Evolutionary conservation across 2,797 vertebrate species (phyloP).

Genomic region (Psittacula derbiana): DNA sequence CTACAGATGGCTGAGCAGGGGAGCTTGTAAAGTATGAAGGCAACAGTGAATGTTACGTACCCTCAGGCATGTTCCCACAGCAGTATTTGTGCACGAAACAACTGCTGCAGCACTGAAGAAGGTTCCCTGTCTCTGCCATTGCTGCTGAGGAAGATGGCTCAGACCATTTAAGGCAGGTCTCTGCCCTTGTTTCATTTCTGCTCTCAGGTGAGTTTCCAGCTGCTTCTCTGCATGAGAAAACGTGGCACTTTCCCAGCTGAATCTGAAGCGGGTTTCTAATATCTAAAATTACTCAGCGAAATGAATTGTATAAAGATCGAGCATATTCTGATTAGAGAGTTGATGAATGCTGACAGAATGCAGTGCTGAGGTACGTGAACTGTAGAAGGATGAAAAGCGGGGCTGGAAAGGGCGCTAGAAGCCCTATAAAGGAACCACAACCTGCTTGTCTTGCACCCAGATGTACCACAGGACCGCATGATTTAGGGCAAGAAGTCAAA

Average conservation of each 20-base stretch:
- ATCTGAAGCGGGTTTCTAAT: not conserved
- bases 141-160: not conserved
- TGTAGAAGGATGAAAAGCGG: not conserved
- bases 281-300: not conserved
- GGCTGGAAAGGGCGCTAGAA: not conserved
- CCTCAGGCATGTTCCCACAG: not conserved
- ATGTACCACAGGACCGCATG: not conserved
- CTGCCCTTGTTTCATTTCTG: not conserved
- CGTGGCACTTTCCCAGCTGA: not conserved
- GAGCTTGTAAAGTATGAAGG: not conserved
- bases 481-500: not conserved
- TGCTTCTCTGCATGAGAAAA: not conserved
- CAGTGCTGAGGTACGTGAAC: fast-evolving
- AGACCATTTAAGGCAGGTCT: not conserved
- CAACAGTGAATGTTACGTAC: not conserved
- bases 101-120: not conserved
- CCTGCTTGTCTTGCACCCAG: not conserved
- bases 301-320: not conserved
- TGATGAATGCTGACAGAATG: not conserved
- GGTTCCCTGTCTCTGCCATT: not conserved
- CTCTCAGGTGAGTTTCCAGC: not conserved
- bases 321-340: not conserved
- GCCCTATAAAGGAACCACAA: not conserved
- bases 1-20: not conserved
- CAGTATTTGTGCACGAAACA: not conserved